phyloP scores from a whole-genome alignment of 2,113 vertebrate genomes.

The Chamaea fasciata region DNA sequence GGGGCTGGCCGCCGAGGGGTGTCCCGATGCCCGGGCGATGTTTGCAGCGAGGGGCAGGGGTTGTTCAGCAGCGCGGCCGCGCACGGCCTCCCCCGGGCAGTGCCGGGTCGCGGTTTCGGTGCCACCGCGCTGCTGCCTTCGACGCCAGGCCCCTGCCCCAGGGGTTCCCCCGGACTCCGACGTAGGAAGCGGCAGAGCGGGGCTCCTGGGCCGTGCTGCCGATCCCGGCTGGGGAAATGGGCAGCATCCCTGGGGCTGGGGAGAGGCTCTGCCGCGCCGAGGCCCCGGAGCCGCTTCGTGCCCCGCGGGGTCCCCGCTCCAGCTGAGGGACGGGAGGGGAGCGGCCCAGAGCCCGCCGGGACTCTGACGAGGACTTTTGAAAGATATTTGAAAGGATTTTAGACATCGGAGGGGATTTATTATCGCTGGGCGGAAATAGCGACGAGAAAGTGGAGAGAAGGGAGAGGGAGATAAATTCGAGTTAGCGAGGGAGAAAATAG shows the following conservation, averaged over 20 bases:
- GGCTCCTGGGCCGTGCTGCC: neutral
- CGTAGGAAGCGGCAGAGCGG: rapidly evolving
- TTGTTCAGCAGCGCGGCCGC: neutral
- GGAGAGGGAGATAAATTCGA: neutral
- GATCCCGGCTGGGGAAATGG: too few relatives aligned
- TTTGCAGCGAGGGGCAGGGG: neutral
- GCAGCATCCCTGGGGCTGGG: neutral
- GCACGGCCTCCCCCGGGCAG: neutral
- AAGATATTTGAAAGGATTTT: neutral
- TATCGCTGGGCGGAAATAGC: neutral
- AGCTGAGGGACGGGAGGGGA: neutral
- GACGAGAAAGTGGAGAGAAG: neutral
- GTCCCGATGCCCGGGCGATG: neutral
- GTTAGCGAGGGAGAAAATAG: neutral
- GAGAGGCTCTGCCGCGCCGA: neutral
- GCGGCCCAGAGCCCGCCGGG: neutral
- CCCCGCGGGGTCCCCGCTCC: neutral
- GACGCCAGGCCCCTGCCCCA: neutral
- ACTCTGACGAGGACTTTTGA: neutral
- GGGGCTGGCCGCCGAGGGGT: neutral
- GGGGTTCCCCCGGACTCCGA: neutral
- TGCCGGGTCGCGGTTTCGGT: neutral
- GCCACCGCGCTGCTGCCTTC: neutral
- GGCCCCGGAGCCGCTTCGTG: neutral
- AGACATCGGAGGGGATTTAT: neutral